A percentile compares a stretch with the other conserved stretches of the same genome.
Conservation (phyloP, 2,888 invertebrate genomes). For the Gibbula magus region DNA sequence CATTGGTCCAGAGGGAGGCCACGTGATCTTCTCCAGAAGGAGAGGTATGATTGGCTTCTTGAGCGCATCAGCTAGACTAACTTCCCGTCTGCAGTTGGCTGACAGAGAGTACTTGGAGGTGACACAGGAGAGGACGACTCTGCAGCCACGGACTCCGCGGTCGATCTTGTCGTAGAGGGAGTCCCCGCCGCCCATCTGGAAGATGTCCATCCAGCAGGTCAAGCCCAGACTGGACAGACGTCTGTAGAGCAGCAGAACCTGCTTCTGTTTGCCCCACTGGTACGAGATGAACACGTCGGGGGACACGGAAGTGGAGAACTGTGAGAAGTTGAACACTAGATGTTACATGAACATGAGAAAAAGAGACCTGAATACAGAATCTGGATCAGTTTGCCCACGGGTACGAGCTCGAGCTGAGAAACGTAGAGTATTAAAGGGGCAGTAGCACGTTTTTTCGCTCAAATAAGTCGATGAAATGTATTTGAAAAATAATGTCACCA, state of each 20-base stretch:
- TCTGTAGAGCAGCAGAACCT: constrained; percentile 64
- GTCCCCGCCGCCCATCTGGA: constrained; percentile 74
- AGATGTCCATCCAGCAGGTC: constrained; percentile 72
- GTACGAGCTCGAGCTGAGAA: no score
- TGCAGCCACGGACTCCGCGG: constrained; percentile 64
- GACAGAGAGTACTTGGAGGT: constrained; percentile 71
- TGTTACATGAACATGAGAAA: not conserved
- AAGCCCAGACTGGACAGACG: constrained; percentile 61
- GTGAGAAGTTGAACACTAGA: not conserved
- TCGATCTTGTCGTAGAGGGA: constrained; percentile 73
- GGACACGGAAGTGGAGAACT: constrained; percentile 29
- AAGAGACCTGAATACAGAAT: no score
- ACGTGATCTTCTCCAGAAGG: constrained; percentile 65
- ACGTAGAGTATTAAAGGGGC: no score
- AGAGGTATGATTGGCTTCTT: constrained; percentile 71
- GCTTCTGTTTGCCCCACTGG: constrained; percentile 72
- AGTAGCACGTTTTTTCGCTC: no score
- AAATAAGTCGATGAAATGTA: no score
- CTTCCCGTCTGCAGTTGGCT: constrained; percentile 71
- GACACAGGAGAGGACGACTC: constrained; percentile 67
- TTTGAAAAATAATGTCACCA: no score
- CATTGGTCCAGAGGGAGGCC: constrained; percentile 73
- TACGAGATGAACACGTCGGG: constrained; percentile 71
- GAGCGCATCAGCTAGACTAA: constrained; percentile 69
- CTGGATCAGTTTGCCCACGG: no score